A percentile compares a stretch with the other conserved stretches of the same genome.
Conservation (phyloP, 2,797 vertebrate species). For the Phylloscopus collybita region DNA sequence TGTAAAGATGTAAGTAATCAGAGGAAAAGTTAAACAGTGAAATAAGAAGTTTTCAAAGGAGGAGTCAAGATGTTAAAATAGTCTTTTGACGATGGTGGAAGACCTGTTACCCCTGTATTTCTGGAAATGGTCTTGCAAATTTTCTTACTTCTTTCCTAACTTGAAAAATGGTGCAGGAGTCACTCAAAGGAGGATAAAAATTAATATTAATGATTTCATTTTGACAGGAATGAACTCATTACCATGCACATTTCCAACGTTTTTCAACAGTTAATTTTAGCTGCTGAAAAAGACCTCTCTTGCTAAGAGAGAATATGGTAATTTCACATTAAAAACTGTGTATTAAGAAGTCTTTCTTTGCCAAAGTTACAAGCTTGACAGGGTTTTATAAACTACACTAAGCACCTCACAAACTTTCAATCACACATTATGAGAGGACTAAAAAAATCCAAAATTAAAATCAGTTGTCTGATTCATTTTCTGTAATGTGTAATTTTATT, state of each 20-base stretch:
- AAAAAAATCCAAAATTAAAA: slow-evolving; percentile 66
- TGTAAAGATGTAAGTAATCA: not conserved
- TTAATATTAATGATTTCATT: slow-evolving; percentile 72
- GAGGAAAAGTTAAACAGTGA: not conserved
- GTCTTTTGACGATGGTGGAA: not conserved
- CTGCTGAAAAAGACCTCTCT: slow-evolving; percentile 66
- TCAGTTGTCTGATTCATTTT: slow-evolving; percentile 28
- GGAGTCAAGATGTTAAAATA: not conserved
- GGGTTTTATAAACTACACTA: slow-evolving; percentile 66
- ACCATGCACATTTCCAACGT: slow-evolving; percentile 67
- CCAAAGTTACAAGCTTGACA: slow-evolving; percentile 70
- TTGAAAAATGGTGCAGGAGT: slow-evolving; percentile 61
- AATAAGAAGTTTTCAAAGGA: not conserved
- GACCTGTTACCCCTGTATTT: not conserved
- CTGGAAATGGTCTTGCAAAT: slow-evolving; percentile 30
- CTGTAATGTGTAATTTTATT: not conserved
- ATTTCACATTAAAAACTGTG: slow-evolving; percentile 68
- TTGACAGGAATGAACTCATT: slow-evolving; percentile 68
- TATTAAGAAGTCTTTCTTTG: slow-evolving; percentile 70
- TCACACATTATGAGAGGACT: slow-evolving; percentile 52
- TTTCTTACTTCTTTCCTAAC: slow-evolving; percentile 37
- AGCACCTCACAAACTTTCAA: slow-evolving; percentile 65
- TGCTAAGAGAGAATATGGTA: slow-evolving; percentile 69
- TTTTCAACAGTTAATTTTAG: slow-evolving; percentile 74
- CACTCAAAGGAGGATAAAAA: slow-evolving; percentile 59